Evolutionary conservation across 2,113 vertebrate genomes (phyloP).

Genomic region (Hyperopisus bebe): DNA sequence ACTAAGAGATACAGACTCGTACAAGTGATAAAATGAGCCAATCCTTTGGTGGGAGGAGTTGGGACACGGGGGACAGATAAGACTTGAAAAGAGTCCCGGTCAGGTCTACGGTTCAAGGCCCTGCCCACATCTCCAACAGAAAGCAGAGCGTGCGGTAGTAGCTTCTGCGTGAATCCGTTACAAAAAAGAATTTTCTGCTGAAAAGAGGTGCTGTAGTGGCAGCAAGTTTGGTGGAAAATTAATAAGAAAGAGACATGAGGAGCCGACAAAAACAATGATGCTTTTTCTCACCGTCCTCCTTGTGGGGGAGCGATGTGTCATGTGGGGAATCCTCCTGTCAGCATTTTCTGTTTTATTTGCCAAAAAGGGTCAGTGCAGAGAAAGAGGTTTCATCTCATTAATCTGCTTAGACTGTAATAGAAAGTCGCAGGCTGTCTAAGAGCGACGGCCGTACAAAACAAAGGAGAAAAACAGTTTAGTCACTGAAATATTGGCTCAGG

Average conservation of each 20-base stretch:
- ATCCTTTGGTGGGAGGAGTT: neutral
- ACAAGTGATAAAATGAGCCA: neutral
- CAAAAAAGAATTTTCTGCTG: neutral
- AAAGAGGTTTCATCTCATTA: neutral
- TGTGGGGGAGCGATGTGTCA: slow-evolving; percentile 9
- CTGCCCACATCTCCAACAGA: neutral
- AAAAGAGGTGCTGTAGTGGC: neutral
- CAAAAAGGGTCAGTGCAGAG: neutral
- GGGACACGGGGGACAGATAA: neutral
- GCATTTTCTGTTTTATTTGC: neutral
- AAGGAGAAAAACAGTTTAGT: neutral
- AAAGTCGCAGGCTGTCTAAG: neutral
- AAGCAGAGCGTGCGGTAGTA: neutral
- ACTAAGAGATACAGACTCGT: neutral
- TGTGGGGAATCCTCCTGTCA: slow-evolving; percentile 3
- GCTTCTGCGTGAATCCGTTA: neutral
- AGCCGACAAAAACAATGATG: neutral
- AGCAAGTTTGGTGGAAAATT: neutral
- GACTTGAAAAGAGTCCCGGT: neutral
- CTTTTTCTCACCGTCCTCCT: neutral
- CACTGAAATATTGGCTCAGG: neutral
- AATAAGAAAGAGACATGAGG: neutral
- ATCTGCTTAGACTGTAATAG: neutral
- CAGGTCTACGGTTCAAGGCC: neutral
- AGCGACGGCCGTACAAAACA: neutral